A percentile compares a stretch with the other conserved stretches of the same genome.
These are phyloP conservation scores for Perdita meconis DNA, from an alignment of 2,888 invertebrate genomes.

Conservation along the genomic window DNA sequence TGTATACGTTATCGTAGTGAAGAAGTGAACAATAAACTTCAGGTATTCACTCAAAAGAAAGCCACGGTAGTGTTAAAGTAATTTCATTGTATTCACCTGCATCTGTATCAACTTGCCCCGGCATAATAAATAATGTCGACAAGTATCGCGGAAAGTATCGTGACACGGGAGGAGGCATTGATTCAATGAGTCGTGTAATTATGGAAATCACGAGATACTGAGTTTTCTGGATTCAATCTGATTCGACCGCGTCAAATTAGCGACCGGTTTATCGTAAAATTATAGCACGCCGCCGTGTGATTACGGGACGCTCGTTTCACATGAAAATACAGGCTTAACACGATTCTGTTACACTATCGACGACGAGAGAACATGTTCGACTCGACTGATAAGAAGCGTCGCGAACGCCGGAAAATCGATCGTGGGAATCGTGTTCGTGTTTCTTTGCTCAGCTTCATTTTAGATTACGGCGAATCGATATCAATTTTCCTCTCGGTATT, in stretches of 20 bases:
- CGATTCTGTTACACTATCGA: neutral
- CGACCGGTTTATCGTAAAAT: constrained; percentile 36
- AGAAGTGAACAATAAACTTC: no score
- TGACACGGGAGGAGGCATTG: neutral
- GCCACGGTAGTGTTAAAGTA: no score
- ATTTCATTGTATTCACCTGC: no score
- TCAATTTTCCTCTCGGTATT: no score
- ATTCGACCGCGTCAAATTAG: constrained; percentile 27
- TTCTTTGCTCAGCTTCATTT: neutral
- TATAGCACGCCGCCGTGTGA: neutral
- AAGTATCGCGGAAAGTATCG: no score
- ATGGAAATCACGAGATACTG: constrained; percentile 7
- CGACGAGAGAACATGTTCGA: neutral
- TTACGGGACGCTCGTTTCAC: neutral
- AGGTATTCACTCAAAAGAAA: no score
- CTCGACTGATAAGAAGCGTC: neutral
- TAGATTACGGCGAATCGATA: neutral
- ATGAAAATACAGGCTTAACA: constrained; percentile 1
- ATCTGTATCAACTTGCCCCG: no score
- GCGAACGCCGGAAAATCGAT: neutral
- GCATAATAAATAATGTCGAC: no score
- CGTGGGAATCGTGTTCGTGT: neutral
- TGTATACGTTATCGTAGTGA: no score
- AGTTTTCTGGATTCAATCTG: constrained; percentile 8
- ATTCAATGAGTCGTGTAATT: constrained; percentile 15